A percentile compares a stretch with the other conserved stretches of the same genome.
These are phyloP conservation scores for Aphyosemion australe DNA, from an alignment of 2,113 vertebrate genomes.

Conservation along the genomic window DNA sequence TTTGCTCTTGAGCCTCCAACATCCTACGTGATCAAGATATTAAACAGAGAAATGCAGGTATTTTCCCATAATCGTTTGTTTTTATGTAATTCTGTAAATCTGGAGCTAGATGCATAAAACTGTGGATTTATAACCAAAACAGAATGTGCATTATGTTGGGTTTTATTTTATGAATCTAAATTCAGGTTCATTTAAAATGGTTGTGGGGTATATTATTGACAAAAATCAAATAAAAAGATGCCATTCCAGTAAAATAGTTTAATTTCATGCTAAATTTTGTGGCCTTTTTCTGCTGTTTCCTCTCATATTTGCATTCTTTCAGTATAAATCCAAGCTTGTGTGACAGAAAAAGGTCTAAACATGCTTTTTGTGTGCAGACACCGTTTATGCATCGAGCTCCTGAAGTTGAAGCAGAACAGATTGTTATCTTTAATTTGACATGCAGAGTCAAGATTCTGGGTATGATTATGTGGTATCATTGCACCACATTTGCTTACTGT, in stretches of 20 bases:
- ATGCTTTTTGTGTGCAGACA: neutral
- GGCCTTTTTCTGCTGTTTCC: neutral
- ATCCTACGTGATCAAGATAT: slow-evolving; percentile 24
- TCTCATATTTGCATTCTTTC: neutral
- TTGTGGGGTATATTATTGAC: neutral
- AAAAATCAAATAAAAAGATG: neutral
- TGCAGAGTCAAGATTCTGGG: slow-evolving; percentile 10
- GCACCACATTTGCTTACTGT: slow-evolving; percentile 12
- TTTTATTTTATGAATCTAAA: neutral
- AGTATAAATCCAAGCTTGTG: neutral
- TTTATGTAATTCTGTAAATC: slow-evolving; percentile 37
- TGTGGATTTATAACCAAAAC: neutral
- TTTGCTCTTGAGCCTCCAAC: slow-evolving; percentile 43
- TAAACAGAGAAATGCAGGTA: slow-evolving; percentile 21
- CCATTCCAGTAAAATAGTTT: neutral
- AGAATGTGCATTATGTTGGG: neutral
- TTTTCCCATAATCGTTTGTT: slow-evolving; percentile 24
- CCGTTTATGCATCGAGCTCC: neutral
- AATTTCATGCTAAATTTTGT: neutral
- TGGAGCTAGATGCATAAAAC: slow-evolving; percentile 15
- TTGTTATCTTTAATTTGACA: slow-evolving; percentile 13
- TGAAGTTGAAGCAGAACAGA: slow-evolving; percentile 14
- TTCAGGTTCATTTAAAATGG: neutral
- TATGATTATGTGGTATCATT: neutral
- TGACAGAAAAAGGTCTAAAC: neutral